Conservation (phyloP, 2,797 vertebrate genomes). For the Acanthornis magna region DNA sequence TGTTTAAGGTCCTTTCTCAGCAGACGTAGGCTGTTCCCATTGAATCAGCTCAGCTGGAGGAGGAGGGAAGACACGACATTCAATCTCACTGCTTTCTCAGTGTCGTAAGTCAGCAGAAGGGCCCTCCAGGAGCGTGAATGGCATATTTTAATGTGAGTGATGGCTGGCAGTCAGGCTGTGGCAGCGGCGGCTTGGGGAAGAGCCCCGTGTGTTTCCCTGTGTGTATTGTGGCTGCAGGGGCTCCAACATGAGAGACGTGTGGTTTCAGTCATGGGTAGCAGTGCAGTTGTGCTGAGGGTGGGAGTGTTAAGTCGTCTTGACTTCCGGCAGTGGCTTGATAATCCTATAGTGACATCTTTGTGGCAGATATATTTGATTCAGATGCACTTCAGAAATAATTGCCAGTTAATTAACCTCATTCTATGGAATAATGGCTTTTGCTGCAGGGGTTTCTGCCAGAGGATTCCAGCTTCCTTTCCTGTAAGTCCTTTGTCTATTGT, state of each 20-base stretch:
- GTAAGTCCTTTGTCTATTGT: not conserved
- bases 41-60: not conserved
- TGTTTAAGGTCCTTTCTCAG: not conserved
- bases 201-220: not conserved
- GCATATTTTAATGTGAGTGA: not conserved
- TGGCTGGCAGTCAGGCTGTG: not conserved
- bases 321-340: not conserved
- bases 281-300: not conserved
- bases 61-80: not conserved
- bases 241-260: not conserved
- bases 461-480: not conserved
- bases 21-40: not conserved
- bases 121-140: not conserved
- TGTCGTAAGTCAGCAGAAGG: not conserved
- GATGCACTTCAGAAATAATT: conserved; percentile 19
- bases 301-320: not conserved
- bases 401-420: conserved; percentile 11
- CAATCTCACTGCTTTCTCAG: not conserved
- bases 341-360: not conserved
- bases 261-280: not conserved
- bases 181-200: not conserved
- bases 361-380: not conserved
- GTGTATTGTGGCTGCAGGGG: not conserved
- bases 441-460: not conserved
- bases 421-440: not conserved